Conservation (phyloP, 1,140 invertebrate genomes). For the Microplitis mediator region DNA sequence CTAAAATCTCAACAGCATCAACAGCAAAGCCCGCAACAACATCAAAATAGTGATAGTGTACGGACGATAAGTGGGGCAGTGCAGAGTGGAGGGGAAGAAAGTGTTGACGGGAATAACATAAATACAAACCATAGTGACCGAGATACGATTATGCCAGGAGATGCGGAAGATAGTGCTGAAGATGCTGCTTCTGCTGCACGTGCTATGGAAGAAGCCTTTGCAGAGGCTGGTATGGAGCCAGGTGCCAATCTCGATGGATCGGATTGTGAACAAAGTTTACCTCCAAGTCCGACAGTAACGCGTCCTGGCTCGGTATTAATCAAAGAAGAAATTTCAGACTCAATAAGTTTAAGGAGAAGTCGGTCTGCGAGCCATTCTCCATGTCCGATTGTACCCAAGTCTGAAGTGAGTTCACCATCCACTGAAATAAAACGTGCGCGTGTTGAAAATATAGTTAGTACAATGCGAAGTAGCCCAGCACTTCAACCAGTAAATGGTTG, state of each 20-base stretch:
- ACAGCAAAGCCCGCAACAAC: constrained; percentile 47
- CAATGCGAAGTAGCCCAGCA: constrained; percentile 84
- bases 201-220: constrained; percentile 67
- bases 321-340: constrained; percentile 70
- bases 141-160: constrained; percentile 66
- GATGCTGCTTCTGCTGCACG: constrained; percentile 65
- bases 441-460: constrained; percentile 93
- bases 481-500: constrained; percentile 83
- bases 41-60: constrained; percentile 59
- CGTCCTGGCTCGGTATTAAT: constrained; percentile 64
- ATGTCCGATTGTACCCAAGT: constrained; percentile 54
- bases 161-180: constrained; percentile 67
- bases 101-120: constrained; percentile 58
- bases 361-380: constrained; percentile 52
- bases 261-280: constrained; percentile 71
- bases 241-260: constrained; percentile 70
- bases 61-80: constrained; percentile 55
- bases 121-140: constrained; percentile 56
- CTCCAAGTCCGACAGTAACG: constrained; percentile 66
- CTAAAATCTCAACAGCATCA: constrained; percentile 57
- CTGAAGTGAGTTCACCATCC: constrained; percentile 55
- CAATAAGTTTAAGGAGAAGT: constrained; percentile 60
- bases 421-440: constrained; percentile 86
- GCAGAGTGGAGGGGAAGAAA: constrained; percentile 59
- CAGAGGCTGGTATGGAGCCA: constrained; percentile 65